Evolutionary conservation across 2,797 vertebrate species (phyloP), one percentile per base, ranked within the genome.

Genomic region (Brachymystax lenok): DNA sequence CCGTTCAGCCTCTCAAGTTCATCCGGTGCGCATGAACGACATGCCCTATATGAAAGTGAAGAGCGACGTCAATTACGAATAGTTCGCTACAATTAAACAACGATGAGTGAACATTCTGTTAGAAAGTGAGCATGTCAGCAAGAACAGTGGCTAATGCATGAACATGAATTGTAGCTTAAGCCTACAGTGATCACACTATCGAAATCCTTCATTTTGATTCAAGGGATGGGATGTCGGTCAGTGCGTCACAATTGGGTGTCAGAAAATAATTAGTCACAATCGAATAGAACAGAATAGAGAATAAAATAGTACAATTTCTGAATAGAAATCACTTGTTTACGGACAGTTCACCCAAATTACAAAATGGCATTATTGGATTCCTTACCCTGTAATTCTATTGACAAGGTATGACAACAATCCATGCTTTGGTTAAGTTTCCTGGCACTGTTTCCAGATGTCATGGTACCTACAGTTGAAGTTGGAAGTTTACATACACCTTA

Each of bases 1-100:
- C 89, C 84, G 87, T 87, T 90, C 85, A 81, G 80, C 79, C 69
- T 74, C 76, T 82, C 79, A 80, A 88, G 83, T 87, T 91, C 90
- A 91, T 89, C 89, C 88, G 88, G 86, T 77, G 80, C 69, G 5
- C 64, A 1, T 61, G 68, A 67, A 13, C 33, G 51, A 5, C 52
- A 28, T 17, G 17, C 16, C 27, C 19, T 59, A 10, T 17, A 24
- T 10, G 4, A 30, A 16, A 30, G 27, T 68, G 4, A 6, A 30
- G 12, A 19, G 16, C 27, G 1, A 30, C 14, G 27, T 61, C 16
- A 19, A 63, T 46, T 13, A 12, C 40, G 40, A 46, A 46, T 3
- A 12, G 40, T 3, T 10, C 8, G 8, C 40, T 0, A 33, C 14
- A 16, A 68, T 68, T 2, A 10, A 5, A 17, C 14, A 19, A 68